These are phyloP conservation scores for Himalopsyche phryganea DNA, from an alignment of 1,140 invertebrate species.

Conservation along the genomic window DNA sequence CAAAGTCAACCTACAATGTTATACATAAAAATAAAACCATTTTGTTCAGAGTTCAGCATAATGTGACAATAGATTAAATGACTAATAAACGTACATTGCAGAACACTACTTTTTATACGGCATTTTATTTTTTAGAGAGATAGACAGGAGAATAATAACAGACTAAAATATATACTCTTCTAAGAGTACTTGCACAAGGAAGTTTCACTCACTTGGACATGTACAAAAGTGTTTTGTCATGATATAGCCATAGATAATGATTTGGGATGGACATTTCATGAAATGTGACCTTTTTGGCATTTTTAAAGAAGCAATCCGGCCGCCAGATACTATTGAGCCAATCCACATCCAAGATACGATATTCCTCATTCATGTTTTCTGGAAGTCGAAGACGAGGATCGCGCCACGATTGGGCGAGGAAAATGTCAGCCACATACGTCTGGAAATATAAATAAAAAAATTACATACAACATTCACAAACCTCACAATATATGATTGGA, in stretches of 20 bases:
- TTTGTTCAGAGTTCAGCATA: too few species aligned
- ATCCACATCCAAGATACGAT: constrained; percentile 83
- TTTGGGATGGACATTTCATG: constrained; percentile 94
- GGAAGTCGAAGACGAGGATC: constrained; percentile 80
- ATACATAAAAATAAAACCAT: too few species aligned
- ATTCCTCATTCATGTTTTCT: constrained; percentile 90
- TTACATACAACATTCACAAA: too few species aligned
- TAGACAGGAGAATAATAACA: too few species aligned
- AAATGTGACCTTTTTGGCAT: constrained; percentile 89
- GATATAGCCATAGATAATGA: constrained; percentile 88
- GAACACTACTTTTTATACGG: too few species aligned
- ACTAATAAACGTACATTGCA: too few species aligned
- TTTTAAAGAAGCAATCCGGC: constrained; percentile 90
- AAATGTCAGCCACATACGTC: constrained; percentile 91
- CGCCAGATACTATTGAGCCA: constrained; percentile 89
- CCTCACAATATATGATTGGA: too few species aligned
- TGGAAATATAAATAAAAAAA: constrained; percentile 41
- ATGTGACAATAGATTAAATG: too few species aligned
- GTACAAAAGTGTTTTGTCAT: constrained; percentile 85
- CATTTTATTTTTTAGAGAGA: too few species aligned
- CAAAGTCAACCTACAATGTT: constrained; percentile 72
- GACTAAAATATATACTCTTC: too few species aligned
- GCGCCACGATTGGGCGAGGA: constrained; percentile 87
- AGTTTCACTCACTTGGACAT: constrained; percentile 82
- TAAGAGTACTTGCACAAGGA: too few species aligned